Evolutionary conservation across 1,140 invertebrate genomes (phyloP).

Genomic region (Panonychus citri): DNA sequence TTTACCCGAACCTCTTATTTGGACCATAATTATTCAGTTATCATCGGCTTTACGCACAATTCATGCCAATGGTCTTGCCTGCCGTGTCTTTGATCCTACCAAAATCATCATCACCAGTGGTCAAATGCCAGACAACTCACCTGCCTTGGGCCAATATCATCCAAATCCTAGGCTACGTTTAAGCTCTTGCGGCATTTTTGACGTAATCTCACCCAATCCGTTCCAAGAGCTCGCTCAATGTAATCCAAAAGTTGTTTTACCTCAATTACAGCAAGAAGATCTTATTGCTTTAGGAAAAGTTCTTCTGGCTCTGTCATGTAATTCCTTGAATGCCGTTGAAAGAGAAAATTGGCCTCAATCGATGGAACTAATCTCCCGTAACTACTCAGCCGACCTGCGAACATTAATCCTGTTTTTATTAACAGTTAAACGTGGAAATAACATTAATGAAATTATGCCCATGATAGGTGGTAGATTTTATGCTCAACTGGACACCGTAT

Average conservation of each 20-base stretch:
- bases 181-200: constrained; percentile 55
- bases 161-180: constrained; percentile 34
- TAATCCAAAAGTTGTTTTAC: constrained; percentile 39
- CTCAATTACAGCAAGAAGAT: constrained; percentile 77
- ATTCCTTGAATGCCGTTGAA: constrained; percentile 61
- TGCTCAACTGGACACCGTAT: constrained; percentile 70
- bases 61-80: constrained; percentile 47
- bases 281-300: constrained; percentile 68
- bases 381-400: constrained; percentile 70
- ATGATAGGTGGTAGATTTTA: constrained; percentile 97
- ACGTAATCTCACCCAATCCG: constrained; percentile 52
- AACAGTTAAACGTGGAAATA: constrained; percentile 17
- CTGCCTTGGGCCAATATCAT: not conserved
- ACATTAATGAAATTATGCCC: constrained; percentile 88
- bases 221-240: constrained; percentile 27
- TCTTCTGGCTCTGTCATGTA: constrained; percentile 68
- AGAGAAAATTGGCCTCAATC: constrained; percentile 41
- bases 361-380: constrained; percentile 61
- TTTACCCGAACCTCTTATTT: constrained; percentile 70
- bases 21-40: constrained; percentile 85
- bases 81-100: constrained; percentile 57
- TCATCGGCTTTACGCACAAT: constrained; percentile 77
- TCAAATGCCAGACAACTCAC: not conserved
- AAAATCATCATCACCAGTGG: constrained; percentile 45
- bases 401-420: constrained; percentile 43